These are phyloP conservation scores for Ia io DNA, from an alignment of 2,113 vertebrate genomes.

Conservation along the genomic window DNA sequence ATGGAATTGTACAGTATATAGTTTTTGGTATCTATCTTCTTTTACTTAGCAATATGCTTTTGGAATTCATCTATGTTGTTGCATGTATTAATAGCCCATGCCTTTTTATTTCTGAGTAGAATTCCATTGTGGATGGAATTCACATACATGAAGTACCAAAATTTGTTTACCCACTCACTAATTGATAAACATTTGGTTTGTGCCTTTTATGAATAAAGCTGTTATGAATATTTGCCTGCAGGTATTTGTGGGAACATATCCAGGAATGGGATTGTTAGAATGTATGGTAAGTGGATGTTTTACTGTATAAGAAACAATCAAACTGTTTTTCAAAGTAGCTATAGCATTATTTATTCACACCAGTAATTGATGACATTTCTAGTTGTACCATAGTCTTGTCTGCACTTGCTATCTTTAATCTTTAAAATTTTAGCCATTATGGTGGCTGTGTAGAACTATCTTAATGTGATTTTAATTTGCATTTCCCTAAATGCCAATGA, in stretches of 20 bases:
- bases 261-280: background rate
- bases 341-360: background rate
- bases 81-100: background rate
- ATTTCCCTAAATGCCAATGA: background rate
- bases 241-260: background rate
- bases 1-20: background rate
- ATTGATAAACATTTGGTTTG: background rate
- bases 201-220: conserved; percentile 10
- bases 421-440: background rate
- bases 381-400: background rate
- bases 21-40: background rate
- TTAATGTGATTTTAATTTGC: background rate
- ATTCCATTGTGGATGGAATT: background rate
- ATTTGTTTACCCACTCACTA: background rate
- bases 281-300: background rate
- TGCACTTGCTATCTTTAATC: background rate
- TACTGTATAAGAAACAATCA: background rate
- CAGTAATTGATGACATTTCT: background rate
- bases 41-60: conserved; percentile 16
- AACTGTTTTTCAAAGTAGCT: background rate
- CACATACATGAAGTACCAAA: background rate
- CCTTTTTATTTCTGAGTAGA: background rate
- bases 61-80: background rate
- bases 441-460: background rate
- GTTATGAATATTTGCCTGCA: background rate